Conservation (phyloP, 2,888 invertebrate species). For the Tinea pellionella region DNA sequence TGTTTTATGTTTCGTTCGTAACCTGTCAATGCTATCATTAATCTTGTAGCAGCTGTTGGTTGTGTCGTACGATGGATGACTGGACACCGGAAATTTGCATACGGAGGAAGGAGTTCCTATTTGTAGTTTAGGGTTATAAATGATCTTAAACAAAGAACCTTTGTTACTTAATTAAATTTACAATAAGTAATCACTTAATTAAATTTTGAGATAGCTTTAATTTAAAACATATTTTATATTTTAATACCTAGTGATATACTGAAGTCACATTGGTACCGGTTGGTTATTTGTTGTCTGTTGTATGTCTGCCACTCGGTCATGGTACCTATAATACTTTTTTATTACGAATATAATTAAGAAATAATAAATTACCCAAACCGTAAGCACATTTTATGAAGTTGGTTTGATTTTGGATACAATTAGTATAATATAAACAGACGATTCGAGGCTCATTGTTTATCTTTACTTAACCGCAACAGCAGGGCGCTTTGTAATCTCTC, state of each 20-base stretch:
- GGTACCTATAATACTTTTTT: too few relatives aligned
- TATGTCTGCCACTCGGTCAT: too few relatives aligned
- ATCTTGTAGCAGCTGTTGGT: conserved; percentile 8
- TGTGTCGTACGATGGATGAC: conserved; percentile 33
- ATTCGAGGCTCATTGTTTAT: conserved; percentile 8
- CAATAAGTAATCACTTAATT: background rate
- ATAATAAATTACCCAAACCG: too few relatives aligned
- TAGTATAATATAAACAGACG: background rate
- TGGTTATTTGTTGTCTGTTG: too few relatives aligned
- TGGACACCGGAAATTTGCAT: conserved; percentile 39
- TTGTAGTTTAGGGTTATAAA: background rate
- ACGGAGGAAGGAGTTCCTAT: background rate
- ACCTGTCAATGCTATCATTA: conserved; percentile 9
- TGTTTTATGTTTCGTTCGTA: conserved; percentile 4
- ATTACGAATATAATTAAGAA: too few relatives aligned
- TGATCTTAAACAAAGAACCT: background rate
- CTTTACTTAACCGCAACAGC: conserved; percentile 13
- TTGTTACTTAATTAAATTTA: background rate
- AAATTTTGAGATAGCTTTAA: too few relatives aligned
- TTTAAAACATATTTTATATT: too few relatives aligned
- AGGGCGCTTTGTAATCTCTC: conserved; percentile 28
- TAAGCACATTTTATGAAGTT: background rate
- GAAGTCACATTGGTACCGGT: too few relatives aligned
- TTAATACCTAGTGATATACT: too few relatives aligned
- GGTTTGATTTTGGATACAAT: background rate